Base-by-base conservation (phyloP, 53 echinoderm and acorn worm genomes). In the Paracentrotus lividus region DNA sequence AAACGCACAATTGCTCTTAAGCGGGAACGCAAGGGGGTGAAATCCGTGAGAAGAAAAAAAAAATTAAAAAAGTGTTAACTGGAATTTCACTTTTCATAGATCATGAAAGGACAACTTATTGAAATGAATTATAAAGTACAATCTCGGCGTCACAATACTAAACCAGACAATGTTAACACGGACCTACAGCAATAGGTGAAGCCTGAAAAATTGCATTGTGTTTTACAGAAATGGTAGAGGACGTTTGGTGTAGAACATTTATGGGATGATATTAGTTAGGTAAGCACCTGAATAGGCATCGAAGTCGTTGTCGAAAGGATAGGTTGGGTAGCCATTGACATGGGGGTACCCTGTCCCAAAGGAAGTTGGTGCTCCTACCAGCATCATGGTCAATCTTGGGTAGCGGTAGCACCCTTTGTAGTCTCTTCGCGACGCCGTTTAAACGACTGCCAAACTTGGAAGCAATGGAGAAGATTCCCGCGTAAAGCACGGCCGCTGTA, bases 231-330 rank as follows among this genome's bases (percentile, higher is more conserved):
- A 81, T n/a, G 44, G 40, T 45, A 36, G 45, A 81, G 47, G 27
- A 81, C 47, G 47, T 45, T 81, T 44, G 47, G 81, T 81, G 87
- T 52, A 55, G 57, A 56, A 87, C 87, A 87, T 57, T 43, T 89
- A 89, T n/a, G n/a, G 64, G 60, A 89, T 86, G 89, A 89, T 53
- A 56, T 23, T 53, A 61, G 42, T 58, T 43, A 89, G 64, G 68
- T 92, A 92, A 29, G 92, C 92, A 92, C 92, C 92, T 92, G 92
- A 78, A 60, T 78, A 92, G 56, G 92, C 55, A 21, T 92, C 92
- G 81, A 54, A 92, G 60, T 92, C 92, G 36, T 32, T 59, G 49
- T 92, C 92, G 33, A 92, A 78, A 56, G 38, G 51, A 56, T 78
- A 78, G 78, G 77, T 78, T 23, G 49, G 77, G 81, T 92, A 78